A percentile compares a stretch with the other conserved stretches of the same genome.
These are phyloP conservation scores for Yponomeuta evonymella DNA, from an alignment of 2,888 invertebrate species.

Conservation along the genomic window DNA sequence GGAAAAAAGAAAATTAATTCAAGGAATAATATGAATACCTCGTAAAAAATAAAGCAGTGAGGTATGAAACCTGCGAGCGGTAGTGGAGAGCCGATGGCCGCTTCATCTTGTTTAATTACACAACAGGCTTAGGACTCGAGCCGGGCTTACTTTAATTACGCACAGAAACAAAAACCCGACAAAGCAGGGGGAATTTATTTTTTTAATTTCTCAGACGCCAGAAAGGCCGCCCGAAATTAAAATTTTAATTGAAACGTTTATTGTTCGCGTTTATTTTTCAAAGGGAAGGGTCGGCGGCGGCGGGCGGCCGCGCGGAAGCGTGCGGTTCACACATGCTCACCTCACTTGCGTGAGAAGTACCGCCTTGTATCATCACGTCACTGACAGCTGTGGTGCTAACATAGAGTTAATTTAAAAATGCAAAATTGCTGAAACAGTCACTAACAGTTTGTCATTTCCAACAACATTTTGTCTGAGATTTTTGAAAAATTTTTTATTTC, in stretches of 20 bases:
- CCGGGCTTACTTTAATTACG: slow-evolving; percentile 64
- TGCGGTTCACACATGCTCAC: neutral
- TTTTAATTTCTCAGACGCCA: slow-evolving; percentile 55
- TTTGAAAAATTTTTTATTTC: too few relatives aligned
- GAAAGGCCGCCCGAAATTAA: slow-evolving; percentile 45
- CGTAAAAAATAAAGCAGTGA: neutral
- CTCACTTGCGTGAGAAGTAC: too few relatives aligned
- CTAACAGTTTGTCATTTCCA: too few relatives aligned
- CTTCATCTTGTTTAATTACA: slow-evolving; percentile 68
- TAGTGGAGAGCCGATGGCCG: slow-evolving; percentile 27
- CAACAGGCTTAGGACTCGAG: slow-evolving; percentile 41
- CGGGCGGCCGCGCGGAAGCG: neutral
- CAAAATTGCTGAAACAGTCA: too few relatives aligned
- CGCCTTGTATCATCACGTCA: too few relatives aligned
- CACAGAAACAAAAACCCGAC: slow-evolving; percentile 63
- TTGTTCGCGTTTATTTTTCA: slow-evolving; percentile 33
- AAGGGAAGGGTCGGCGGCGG: neutral
- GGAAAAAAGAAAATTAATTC: neutral
- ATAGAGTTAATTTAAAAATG: too few relatives aligned
- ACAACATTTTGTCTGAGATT: too few relatives aligned
- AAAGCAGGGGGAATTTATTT: slow-evolving; percentile 59
- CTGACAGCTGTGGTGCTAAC: too few relatives aligned
- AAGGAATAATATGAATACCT: neutral
- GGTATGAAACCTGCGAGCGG: neutral
- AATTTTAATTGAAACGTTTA: slow-evolving; percentile 49